Base-by-base conservation (phyloP, 2,888 invertebrate species). In the Cheiracanthium punctorium region DNA sequence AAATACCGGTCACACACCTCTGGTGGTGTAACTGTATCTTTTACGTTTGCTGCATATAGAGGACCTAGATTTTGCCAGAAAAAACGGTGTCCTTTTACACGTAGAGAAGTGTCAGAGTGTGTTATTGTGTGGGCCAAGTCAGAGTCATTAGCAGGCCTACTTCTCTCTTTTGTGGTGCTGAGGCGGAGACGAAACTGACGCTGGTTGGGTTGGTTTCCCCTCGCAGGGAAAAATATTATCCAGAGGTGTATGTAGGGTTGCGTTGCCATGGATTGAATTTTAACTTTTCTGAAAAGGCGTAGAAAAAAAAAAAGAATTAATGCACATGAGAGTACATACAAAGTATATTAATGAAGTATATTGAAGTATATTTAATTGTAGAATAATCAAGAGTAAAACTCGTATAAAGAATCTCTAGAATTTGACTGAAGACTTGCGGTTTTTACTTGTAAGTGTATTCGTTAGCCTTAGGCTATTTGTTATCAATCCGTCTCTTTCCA, bases 91-190 rank as follows among this genome's bases (percentile, higher is more conserved):
- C 58, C 69, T 69, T 84, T 79, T 73, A 65, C 43, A 67, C 20
- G 58, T 24, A 8, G 70, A 33, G n/a, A n/a, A n/a, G 52, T 84
- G 77, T 73, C 79, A 79, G 77, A 33, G 29, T 58, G 73, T 77
- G 82, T 84, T 84, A 84, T 84, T 84, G 84, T 84, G 43, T 29
- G 67, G 37, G 17, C 84, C 73, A 84, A 82, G 75, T 82, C 82
- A 81, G 48, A 84, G 69, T 84, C 84, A 84, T 84, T 84, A 84
- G 84, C 48, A 67, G 79, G 48, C 58, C 84, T 30, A 79, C 73
- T 84, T 67, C 73, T 76, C 77, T 52, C 84, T 73, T 84, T 84
- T 84, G 84, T 79, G n/a, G n/a, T n/a, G 37, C 12, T 12, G 28
- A 10, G 28, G 28, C 20, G 58, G 28, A 41, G 64, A 71, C 71